Conservation (phyloP, 2,113 vertebrate genomes). For the Calonectris borealis region DNA sequence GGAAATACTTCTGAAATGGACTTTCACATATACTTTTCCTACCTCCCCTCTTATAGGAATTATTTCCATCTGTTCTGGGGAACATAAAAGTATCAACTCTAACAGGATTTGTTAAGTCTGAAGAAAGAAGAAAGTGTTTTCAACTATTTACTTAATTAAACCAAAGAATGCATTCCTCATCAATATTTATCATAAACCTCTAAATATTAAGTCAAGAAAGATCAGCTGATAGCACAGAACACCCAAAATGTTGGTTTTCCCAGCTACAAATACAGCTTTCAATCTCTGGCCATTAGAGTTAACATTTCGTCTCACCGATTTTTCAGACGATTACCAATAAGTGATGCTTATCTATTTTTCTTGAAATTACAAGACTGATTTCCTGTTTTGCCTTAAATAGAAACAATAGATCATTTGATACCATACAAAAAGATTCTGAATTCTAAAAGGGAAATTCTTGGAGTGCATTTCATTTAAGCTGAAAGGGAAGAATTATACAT, state of each 20-base stretch:
- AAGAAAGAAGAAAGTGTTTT: neutral
- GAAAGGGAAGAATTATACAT: neutral
- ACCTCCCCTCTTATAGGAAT: neutral
- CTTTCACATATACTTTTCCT: neutral
- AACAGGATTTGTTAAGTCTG: neutral
- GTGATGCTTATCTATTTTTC: slow-evolving; percentile 77
- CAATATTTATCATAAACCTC: neutral
- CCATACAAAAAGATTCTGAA: slow-evolving; percentile 7
- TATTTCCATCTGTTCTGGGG: neutral
- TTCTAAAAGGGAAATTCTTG: slow-evolving; percentile 68
- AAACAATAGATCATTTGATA: slow-evolving; percentile 46
- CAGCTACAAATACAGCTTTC: neutral
- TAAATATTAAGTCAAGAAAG: neutral
- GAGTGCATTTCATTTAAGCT: slow-evolving; percentile 47
- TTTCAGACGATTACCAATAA: slow-evolving; percentile 73
- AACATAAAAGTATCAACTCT: neutral
- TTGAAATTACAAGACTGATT: slow-evolving; percentile 71
- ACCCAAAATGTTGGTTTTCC: neutral
- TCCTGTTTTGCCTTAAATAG: slow-evolving; percentile 80
- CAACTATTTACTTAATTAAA: neutral
- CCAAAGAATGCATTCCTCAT: neutral
- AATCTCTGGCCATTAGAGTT: slow-evolving; percentile 47
- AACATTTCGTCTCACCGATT: slow-evolving; percentile 57
- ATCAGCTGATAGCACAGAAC: neutral
- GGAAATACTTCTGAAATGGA: neutral